A percentile compares a stretch with the other conserved stretches of the same genome.
These are phyloP conservation scores for Labrus mixtus DNA, from an alignment of 2,113 vertebrate genomes.

Conservation along the genomic window DNA sequence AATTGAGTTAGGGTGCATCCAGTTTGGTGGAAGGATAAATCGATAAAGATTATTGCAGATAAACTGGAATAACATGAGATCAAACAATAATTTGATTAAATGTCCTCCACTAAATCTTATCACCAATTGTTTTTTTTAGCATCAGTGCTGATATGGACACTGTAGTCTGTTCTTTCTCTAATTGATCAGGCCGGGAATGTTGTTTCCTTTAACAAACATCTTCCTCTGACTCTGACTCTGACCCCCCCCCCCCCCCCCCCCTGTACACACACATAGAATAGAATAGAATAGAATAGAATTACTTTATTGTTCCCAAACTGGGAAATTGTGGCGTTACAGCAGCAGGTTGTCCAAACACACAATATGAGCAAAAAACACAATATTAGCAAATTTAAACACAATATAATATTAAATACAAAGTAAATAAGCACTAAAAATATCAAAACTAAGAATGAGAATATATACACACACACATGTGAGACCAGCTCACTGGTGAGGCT, in stretches of 20 bases:
- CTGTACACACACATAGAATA: neutral
- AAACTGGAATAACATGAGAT: neutral
- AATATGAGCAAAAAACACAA: too few species aligned
- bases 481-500: slow-evolving; percentile 10
- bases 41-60: neutral
- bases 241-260: too few species aligned
- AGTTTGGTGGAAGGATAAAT: neutral
- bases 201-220: neutral
- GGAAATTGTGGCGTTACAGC: too few species aligned
- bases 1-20: slow-evolving; percentile 15
- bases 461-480: neutral
- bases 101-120: neutral
- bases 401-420: too few species aligned
- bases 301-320: too few species aligned
- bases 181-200: neutral
- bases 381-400: too few species aligned
- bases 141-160: neutral
- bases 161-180: neutral
- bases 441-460: too few species aligned
- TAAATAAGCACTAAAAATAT: too few species aligned
- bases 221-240: neutral
- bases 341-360: too few species aligned
- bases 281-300: too few species aligned
- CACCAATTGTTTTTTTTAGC: neutral
- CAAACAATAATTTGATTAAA: neutral